Evolutionary conservation across 2,113 vertebrate species (phyloP), one percentile per base, ranked within the genome.

Genomic region (Oryzias curvinotus): DNA sequence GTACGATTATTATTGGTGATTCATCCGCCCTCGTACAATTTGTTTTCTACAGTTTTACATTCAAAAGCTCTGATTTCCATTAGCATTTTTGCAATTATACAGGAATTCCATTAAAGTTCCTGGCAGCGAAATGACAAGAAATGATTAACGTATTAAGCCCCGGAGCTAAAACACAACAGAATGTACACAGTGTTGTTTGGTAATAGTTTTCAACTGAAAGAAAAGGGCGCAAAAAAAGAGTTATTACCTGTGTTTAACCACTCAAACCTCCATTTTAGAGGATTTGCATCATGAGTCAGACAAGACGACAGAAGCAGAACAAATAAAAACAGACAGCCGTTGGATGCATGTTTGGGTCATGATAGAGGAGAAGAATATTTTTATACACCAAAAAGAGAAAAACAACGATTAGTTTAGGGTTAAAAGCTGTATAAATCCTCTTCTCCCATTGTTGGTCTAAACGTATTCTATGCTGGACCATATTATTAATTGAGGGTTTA

Each of bases 281-380:
- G 82, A 85, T 85, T 80, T 68, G 73, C n/a, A 62, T 72, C 72
- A 58, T 73, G 56, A 68, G 61, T 73, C 78, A 83, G 82, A 78
- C 76, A 70, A 84, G 81, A 46, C 62, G 82, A 73, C 68, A 78
- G 81, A 77, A 72, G 78, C 77, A 18, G 49, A 65, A 82, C 79
- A 87, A 88, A 89, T 85, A 88, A 77, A 85, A 87, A 61, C 75
- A 85, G 85, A 84, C 88, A 89, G 81, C 77, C n/a, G 28, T 77
- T 61, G 75, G 68, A 78, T 86, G 77, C 67, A 78, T 82, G 77
- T 85, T 83, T 76, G 53, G 75, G 75, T 80, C 81, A 84, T 73
- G 85, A 87, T 65, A 87, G 91, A 73, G 65, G 75, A 86, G 80
- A 91, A 83, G 86, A 82, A 80, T 70, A 78, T 77, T 85, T 75